These are phyloP conservation scores for Steinernema scapterisci DNA, from an alignment of 2,888 invertebrate genomes.

Conservation along the genomic window DNA sequence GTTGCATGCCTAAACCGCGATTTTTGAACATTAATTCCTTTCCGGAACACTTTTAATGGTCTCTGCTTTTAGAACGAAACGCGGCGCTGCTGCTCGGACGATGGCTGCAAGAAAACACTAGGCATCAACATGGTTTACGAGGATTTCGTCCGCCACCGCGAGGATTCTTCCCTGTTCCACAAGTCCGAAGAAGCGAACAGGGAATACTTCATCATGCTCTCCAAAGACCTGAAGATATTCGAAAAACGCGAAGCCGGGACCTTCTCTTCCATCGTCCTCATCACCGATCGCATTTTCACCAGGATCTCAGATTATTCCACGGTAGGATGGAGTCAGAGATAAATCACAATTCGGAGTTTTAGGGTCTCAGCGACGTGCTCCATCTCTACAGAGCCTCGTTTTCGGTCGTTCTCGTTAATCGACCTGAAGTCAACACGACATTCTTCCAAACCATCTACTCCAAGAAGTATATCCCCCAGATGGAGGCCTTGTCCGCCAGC, in stretches of 20 bases:
- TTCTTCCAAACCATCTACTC: neutral
- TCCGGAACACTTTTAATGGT: no score
- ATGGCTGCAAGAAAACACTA: neutral
- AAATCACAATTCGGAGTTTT: neutral
- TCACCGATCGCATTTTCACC: constrained; percentile 23
- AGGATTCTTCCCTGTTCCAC: neutral
- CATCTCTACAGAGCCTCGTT: constrained; percentile 45
- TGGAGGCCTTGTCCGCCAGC: constrained; percentile 43
- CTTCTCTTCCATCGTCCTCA: constrained; percentile 10
- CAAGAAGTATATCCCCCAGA: neutral
- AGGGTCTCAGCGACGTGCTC: constrained; percentile 37
- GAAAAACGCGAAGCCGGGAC: neutral
- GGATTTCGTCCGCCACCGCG: neutral
- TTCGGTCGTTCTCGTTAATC: constrained; percentile 48
- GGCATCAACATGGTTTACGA: neutral
- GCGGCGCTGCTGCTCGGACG: neutral
- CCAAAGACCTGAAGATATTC: neutral
- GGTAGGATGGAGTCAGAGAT: neutral
- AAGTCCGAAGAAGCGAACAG: neutral
- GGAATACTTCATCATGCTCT: neutral
- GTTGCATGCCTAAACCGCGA: no score
- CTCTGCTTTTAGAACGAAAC: neutral
- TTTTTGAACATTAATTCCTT: no score
- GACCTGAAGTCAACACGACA: constrained; percentile 36
- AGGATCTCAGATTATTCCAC: neutral